Conservation (phyloP, 1,140 invertebrate species). For the Whitmania pigra region DNA sequence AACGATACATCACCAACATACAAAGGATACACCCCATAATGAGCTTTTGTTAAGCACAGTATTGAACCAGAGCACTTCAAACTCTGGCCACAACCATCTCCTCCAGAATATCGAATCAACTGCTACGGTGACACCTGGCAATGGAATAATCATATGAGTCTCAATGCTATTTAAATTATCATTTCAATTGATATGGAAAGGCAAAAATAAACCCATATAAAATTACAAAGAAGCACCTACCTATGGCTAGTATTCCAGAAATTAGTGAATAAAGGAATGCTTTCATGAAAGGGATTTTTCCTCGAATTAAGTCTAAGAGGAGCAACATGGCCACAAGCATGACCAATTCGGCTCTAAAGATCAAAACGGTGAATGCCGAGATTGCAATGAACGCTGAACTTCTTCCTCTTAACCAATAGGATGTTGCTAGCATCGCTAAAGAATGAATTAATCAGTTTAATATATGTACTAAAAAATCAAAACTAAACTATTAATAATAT, state of each 20-base stretch:
- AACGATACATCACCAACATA: background rate
- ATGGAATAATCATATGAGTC: background rate
- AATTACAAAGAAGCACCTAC: conserved; percentile 1
- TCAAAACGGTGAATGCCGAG: conserved; percentile 70
- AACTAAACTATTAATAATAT: conserved; percentile 1
- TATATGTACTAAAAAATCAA: background rate
- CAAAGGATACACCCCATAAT: conserved; percentile 90
- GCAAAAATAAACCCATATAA: conserved; percentile 1
- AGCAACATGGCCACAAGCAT: conserved; percentile 76
- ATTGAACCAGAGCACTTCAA: conserved; percentile 80
- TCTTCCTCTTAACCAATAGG: conserved; percentile 67
- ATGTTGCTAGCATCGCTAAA: conserved; percentile 73
- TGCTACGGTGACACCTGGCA: conserved; percentile 56
- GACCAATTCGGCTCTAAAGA: conserved; percentile 79
- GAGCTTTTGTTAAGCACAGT: conserved; percentile 83
- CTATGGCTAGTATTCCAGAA: conserved; percentile 34
- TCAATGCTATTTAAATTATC: conserved; percentile 1
- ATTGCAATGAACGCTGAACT: conserved; percentile 64
- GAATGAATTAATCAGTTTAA: conserved; percentile 30
- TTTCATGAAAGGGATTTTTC: conserved; percentile 43
- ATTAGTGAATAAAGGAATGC: conserved; percentile 47
- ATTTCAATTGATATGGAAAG: background rate
- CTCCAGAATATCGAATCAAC: conserved; percentile 90
- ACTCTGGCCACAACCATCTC: conserved; percentile 84
- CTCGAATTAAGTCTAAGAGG: conserved; percentile 57